Conservation (phyloP, 2,888 invertebrate species). For the Spodoptera littoralis region DNA sequence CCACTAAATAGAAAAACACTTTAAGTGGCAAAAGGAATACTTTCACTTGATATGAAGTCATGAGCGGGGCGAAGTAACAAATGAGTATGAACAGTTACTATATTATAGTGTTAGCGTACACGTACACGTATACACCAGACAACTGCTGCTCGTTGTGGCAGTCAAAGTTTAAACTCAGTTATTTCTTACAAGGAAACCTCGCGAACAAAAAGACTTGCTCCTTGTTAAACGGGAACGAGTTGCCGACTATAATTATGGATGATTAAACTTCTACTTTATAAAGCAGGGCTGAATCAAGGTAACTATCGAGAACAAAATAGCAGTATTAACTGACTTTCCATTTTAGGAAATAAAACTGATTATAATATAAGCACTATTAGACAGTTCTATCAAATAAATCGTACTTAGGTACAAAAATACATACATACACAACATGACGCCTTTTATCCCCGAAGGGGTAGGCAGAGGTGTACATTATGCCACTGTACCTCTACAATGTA, state of each 20-base stretch:
- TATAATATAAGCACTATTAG: too few relatives aligned
- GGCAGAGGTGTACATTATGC: too few relatives aligned
- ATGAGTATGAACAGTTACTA: constrained; percentile 20
- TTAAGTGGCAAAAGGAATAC: neutral
- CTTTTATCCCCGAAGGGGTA: too few relatives aligned
- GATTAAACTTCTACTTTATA: constrained; percentile 17
- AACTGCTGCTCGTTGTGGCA: constrained; percentile 14
- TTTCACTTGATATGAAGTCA: constrained; percentile 4
- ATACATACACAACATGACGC: too few relatives aligned
- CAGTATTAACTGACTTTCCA: too few relatives aligned
- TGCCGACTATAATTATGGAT: constrained; percentile 16
- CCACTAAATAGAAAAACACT: neutral
- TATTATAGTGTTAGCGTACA: constrained; percentile 17
- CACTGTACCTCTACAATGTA: too few relatives aligned
- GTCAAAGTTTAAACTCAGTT: constrained; percentile 34
- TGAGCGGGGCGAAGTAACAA: constrained; percentile 17
- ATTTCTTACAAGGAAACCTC: constrained; percentile 27
- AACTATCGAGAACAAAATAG: neutral
- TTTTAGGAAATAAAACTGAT: too few relatives aligned
- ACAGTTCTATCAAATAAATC: too few relatives aligned
- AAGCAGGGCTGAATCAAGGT: neutral
- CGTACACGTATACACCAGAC: neutral
- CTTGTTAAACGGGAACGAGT: constrained; percentile 8
- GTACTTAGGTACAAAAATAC: too few relatives aligned
- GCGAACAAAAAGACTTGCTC: constrained; percentile 17